Evolutionary conservation across 2,888 invertebrate genomes (phyloP).

Genomic region (Digitonthophagus gazella): DNA sequence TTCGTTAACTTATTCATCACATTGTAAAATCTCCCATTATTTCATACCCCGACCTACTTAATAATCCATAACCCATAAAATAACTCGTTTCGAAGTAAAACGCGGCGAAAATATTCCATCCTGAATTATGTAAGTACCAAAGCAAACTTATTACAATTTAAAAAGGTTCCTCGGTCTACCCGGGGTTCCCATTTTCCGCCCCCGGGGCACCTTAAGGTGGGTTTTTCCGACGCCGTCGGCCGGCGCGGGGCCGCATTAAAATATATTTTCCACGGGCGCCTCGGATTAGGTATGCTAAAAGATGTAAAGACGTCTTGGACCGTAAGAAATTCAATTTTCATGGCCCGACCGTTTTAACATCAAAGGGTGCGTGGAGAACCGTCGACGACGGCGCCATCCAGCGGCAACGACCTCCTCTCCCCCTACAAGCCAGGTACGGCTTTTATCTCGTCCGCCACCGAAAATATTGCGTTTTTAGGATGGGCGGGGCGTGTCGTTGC

Average conservation of each 20-base stretch:
- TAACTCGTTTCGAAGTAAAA: not conserved
- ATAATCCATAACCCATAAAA: not conserved
- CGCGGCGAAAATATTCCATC: not conserved
- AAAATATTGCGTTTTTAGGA: conserved; percentile 28
- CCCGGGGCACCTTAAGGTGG: not conserved
- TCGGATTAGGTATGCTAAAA: conserved; percentile 28
- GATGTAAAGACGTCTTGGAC: conserved; percentile 25
- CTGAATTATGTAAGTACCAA: conserved; percentile 3
- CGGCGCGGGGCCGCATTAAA: conserved; percentile 4
- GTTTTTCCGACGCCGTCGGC: not conserved
- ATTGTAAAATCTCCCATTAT: not conserved
- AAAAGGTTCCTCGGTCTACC: not conserved
- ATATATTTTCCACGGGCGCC: conserved; percentile 18
- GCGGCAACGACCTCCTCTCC: not conserved
- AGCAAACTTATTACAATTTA: conserved; percentile 4
- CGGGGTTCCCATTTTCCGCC: not conserved
- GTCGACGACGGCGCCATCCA: conserved; percentile 28
- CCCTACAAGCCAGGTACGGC: conserved; percentile 20
- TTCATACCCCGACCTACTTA: not conserved
- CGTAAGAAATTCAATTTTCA: conserved; percentile 36
- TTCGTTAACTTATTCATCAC: not conserved
- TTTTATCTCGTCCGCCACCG: conserved; percentile 25
- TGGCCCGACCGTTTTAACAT: conserved; percentile 35
- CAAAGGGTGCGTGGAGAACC: conserved; percentile 31
- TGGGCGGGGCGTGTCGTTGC: conserved; percentile 2